A percentile compares a stretch with the other conserved stretches of the same genome.
Evolutionary conservation across 2,113 vertebrate species (phyloP).

Genomic region (Natator depressus): DNA sequence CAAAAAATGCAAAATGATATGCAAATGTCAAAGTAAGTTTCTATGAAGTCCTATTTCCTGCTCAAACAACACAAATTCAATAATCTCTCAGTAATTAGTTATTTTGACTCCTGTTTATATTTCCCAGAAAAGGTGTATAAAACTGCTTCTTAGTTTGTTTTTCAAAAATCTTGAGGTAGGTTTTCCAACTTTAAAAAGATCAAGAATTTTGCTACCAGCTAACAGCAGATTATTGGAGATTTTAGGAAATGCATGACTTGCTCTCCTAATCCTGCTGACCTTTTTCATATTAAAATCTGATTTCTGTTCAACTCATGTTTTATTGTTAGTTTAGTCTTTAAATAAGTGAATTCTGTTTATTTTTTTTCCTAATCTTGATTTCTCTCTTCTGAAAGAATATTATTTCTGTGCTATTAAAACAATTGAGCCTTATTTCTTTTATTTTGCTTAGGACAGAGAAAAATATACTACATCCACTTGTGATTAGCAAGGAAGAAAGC

Average conservation of each 20-base stretch:
- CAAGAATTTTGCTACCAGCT: slow-evolving; percentile 42
- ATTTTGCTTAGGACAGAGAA: background rate
- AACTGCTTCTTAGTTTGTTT: slow-evolving; percentile 48
- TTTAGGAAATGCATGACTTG: slow-evolving; percentile 18
- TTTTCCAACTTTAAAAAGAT: slow-evolving; percentile 66
- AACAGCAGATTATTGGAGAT: slow-evolving; percentile 67
- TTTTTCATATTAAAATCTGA: slow-evolving; percentile 62
- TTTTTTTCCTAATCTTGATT: background rate
- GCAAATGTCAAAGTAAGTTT: background rate
- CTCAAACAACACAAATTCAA: background rate
- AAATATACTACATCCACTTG: background rate
- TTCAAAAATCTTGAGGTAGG: slow-evolving; percentile 45
- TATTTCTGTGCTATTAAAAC: background rate
- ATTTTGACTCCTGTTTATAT: background rate
- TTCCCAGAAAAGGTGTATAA: background rate
- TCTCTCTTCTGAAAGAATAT: background rate
- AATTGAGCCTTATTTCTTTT: background rate
- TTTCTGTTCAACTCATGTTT: slow-evolving; percentile 18
- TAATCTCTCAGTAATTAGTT: slow-evolving; percentile 18
- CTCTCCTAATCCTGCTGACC: slow-evolving; percentile 67
- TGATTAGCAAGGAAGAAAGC: background rate
- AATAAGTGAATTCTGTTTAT: background rate
- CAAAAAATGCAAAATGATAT: background rate
- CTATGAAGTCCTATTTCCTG: background rate
- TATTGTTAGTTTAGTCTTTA: slow-evolving; percentile 9